Conservation (phyloP, 1,140 invertebrate genomes). For the Dendrolimus punctatus region DNA sequence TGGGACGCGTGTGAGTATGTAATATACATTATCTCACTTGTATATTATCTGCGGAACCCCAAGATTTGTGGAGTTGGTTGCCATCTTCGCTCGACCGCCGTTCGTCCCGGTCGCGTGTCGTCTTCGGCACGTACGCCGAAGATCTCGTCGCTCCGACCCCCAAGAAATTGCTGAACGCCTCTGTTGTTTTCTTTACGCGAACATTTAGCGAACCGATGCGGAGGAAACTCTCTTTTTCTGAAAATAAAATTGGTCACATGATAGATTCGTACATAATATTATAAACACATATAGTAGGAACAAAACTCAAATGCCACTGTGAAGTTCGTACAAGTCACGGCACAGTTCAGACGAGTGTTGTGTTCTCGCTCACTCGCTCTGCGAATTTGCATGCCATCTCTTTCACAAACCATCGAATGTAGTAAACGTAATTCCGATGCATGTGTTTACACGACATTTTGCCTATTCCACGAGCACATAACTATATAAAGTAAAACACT, state of each 20-base stretch:
- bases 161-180: conserved; percentile 90
- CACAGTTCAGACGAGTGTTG: too few relatives aligned
- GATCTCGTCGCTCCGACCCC: conserved; percentile 78
- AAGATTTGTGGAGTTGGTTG: conserved; percentile 79
- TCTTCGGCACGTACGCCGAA: conserved; percentile 49
- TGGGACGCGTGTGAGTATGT: too few relatives aligned
- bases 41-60: conserved; percentile 91
- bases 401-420: too few relatives aligned
- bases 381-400: too few relatives aligned
- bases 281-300: background rate
- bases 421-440: too few relatives aligned
- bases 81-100: conserved; percentile 34
- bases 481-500: too few relatives aligned
- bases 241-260: conserved; percentile 5
- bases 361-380: too few relatives aligned
- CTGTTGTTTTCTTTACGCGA: conserved; percentile 91
- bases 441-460: too few relatives aligned
- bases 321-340: background rate
- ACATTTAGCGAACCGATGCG: conserved; percentile 93
- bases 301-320: background rate
- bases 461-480: too few relatives aligned
- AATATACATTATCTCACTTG: conserved; percentile 65
- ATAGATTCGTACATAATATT: background rate
- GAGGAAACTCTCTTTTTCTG: conserved; percentile 91
- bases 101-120: conserved; percentile 35